phyloP scores from a whole-genome alignment of 2,888 invertebrate genomes.

The Abscondita cerata region DNA sequence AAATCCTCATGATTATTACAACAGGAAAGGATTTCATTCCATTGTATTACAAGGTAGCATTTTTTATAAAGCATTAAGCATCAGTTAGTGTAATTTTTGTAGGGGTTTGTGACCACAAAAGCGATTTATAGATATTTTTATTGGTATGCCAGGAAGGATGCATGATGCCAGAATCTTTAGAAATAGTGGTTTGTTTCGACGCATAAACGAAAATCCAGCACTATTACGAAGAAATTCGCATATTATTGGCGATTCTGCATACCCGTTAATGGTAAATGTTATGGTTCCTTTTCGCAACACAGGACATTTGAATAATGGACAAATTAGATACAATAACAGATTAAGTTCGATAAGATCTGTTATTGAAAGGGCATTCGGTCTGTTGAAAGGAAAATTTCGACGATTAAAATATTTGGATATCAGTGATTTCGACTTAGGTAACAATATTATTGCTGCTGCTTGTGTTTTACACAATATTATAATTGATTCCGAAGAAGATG shows the following conservation, averaged over 20 bases:
- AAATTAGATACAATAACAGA: constrained; percentile 11
- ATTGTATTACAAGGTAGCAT: too few relatives aligned
- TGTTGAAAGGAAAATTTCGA: constrained; percentile 27
- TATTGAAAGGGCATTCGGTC: constrained; percentile 28
- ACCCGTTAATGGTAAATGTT: constrained; percentile 6
- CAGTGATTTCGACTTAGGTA: not conserved
- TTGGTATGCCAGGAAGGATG: too few relatives aligned
- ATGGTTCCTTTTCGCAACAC: too few relatives aligned
- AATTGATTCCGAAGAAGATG: not conserved
- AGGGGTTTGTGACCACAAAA: not conserved
- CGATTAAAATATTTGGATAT: constrained; percentile 30
- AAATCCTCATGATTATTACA: too few relatives aligned
- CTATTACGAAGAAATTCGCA: not conserved
- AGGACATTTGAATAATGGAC: not conserved
- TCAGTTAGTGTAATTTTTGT: too few relatives aligned
- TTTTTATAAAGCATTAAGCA: too few relatives aligned
- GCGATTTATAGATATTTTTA: too few relatives aligned
- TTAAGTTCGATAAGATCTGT: too few relatives aligned
- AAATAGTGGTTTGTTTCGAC: not conserved
- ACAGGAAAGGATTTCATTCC: too few relatives aligned
- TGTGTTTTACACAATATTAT: not conserved
- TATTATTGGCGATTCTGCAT: constrained; percentile 17
- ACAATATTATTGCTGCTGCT: too few relatives aligned
- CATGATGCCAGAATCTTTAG: too few relatives aligned
- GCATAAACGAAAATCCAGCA: too few relatives aligned